A percentile compares a stretch with the other conserved stretches of the same genome.
phyloP scores from a whole-genome alignment of 2,113 vertebrate genomes.

The Galeopterus variegatus region DNA sequence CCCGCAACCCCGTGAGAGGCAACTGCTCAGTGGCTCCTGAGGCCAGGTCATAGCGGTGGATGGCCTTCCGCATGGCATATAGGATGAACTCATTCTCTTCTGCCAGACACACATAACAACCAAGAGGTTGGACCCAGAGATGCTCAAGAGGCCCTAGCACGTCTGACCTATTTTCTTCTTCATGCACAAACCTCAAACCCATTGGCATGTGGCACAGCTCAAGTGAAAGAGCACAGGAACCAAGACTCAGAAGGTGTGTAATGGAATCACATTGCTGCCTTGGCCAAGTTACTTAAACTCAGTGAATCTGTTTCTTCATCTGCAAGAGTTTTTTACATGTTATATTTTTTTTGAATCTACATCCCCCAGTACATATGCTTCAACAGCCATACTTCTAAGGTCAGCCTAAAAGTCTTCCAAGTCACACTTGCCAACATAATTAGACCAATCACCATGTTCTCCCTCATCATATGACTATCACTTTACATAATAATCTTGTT shows the following conservation, averaged over 20 bases:
- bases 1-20: constrained; percentile 93
- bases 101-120: constrained; percentile 81
- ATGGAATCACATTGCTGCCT: not conserved
- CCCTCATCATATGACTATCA: rapidly evolving
- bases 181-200: not conserved
- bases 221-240: rapidly evolving
- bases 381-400: not conserved
- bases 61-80: constrained; percentile 95
- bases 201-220: rapidly evolving
- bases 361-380: not conserved
- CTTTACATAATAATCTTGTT: not conserved
- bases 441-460: not conserved
- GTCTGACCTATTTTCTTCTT: not conserved
- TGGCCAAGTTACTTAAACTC: not conserved
- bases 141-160: not conserved
- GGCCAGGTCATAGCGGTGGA: constrained; percentile 96
- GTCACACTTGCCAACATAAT: not conserved
- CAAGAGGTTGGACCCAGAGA: rapidly evolving
- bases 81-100: constrained; percentile 99
- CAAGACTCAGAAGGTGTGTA: not conserved
- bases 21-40: constrained; percentile 94
- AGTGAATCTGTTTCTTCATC: not conserved
- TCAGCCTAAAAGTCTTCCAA: not conserved
- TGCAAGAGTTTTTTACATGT: not conserved
- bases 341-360: not conserved